A percentile compares a stretch with the other conserved stretches of the same genome.
These are phyloP conservation scores for Mythimna vitellina DNA, from an alignment of 2,888 invertebrate species.

Conservation along the genomic window DNA sequence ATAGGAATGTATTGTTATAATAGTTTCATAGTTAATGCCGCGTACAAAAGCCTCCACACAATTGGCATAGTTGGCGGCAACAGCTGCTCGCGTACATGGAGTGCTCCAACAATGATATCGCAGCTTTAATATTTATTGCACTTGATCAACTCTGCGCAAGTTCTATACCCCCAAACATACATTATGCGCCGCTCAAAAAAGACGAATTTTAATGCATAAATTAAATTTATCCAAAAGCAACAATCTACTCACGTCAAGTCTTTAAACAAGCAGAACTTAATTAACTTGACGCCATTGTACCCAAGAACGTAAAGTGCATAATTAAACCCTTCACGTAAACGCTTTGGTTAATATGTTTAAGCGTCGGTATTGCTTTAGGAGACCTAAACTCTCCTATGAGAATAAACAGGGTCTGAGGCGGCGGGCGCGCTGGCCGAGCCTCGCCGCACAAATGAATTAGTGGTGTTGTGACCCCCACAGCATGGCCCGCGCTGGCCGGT, in stretches of 20 bases:
- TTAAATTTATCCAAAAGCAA: constrained; percentile 78
- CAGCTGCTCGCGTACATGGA: constrained; percentile 80
- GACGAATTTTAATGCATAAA: constrained; percentile 81
- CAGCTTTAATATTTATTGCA: constrained; percentile 90
- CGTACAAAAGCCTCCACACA: constrained; percentile 86
- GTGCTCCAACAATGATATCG: constrained; percentile 88
- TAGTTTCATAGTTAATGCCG: constrained; percentile 83
- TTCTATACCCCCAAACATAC: constrained; percentile 66
- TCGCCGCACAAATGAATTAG: constrained; percentile 88
- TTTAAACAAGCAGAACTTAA: constrained; percentile 88
- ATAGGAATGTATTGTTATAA: constrained; percentile 76
- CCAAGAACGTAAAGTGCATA: constrained; percentile 86
- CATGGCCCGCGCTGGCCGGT: constrained; percentile 60
- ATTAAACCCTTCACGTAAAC: constrained; percentile 88
- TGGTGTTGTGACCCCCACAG: constrained; percentile 76
- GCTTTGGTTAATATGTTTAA: constrained; percentile 89
- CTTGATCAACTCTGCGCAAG: constrained; percentile 84
- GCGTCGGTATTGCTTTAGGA: constrained; percentile 88
- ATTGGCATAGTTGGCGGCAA: constrained; percentile 86
- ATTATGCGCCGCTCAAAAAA: constrained; percentile 79
- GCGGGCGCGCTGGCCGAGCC: constrained; percentile 75
- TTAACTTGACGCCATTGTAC: constrained; percentile 87
- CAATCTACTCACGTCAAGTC: constrained; percentile 80
- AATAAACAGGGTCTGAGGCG: constrained; percentile 84
- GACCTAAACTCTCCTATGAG: constrained; percentile 90